Evolutionary conservation across 1,140 invertebrate species (phyloP), one percentile per base, ranked within the genome.

Genomic region (Zaprionus africanus): DNA sequence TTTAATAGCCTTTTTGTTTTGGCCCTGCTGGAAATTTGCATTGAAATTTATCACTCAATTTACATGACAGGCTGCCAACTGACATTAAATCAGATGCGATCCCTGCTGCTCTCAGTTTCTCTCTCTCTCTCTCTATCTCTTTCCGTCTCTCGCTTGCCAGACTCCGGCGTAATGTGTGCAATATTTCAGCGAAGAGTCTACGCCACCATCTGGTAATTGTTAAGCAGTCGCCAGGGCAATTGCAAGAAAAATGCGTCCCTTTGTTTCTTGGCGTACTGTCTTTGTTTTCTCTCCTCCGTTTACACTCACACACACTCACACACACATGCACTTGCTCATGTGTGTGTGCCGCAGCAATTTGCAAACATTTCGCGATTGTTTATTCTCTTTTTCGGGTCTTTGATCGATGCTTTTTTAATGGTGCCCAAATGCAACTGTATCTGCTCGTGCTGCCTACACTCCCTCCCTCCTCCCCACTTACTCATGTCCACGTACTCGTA

Each of bases 391-490:
- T 71, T 57, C 41, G 70, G 58, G 69, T 54, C 31, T 66, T 68
- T 90, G 85, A 88, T 88, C 85, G 85, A 88, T 88, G 85, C 67
- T 69, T 81, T 77, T 88, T 88, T 85, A 90, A 88, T 88, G 85
- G 85, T 71, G 56, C 43, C 70, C 65, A 65, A 31, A 51, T 41
- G 61, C 78, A 76, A 72, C 70, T 73, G 63, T 61, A 62, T 28
- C 59, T 70, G 24, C 38, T 17, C 5, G 41, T 13, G 22, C 17
- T 19, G 24, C 46, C 51, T 60, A n/a, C 54, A 24, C 53, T 46
- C 24, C 28, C 49, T 46, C 19, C 46, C 22, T 22, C 22, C 1
- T 22, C 22, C 5, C 31, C n/a, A 90, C 85, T 90, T 83, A 90
- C 85, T 85, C 81, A 90, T 90, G 59, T 91, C 81, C 69, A 88